These are phyloP conservation scores for Tipula helvola DNA, from an alignment of 2,888 invertebrate genomes.

Conservation along the genomic window DNA sequence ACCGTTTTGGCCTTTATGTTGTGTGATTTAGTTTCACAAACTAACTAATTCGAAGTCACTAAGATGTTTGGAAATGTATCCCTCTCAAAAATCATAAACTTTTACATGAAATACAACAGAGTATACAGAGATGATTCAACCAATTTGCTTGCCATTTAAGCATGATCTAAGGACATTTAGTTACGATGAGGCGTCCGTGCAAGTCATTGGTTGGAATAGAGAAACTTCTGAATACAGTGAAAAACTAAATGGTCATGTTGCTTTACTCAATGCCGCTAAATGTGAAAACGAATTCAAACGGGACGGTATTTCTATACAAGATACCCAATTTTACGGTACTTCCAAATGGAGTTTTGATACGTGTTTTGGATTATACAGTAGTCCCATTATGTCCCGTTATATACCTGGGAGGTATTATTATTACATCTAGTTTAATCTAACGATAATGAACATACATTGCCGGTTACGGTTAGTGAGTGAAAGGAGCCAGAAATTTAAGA, in stretches of 20 bases:
- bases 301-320: background rate
- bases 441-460: no score
- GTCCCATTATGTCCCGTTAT: slow-evolving; percentile 18
- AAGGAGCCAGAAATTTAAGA: no score
- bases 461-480: no score
- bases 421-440: slow-evolving; percentile 12
- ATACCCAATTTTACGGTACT: slow-evolving; percentile 48
- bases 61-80: no score
- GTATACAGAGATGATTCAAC: slow-evolving; percentile 35
- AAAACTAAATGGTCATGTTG: no score
- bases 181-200: slow-evolving; percentile 36
- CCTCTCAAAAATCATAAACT: no score
- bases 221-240: no score
- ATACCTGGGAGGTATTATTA: background rate
- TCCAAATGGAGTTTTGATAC: slow-evolving; percentile 40
- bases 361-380: slow-evolving; percentile 36
- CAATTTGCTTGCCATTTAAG: slow-evolving; percentile 45
- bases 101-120: background rate
- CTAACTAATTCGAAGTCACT: no score
- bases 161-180: slow-evolving; percentile 25
- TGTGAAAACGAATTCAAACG: slow-evolving; percentile 26
- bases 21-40: no score
- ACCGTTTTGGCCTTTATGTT: no score
- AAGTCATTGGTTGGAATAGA: slow-evolving; percentile 46
- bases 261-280: no score